Evolutionary conservation across 2,797 vertebrate genomes (phyloP), one percentile per base, ranked within the genome.

Genomic region (Ataeniobius toweri): DNA sequence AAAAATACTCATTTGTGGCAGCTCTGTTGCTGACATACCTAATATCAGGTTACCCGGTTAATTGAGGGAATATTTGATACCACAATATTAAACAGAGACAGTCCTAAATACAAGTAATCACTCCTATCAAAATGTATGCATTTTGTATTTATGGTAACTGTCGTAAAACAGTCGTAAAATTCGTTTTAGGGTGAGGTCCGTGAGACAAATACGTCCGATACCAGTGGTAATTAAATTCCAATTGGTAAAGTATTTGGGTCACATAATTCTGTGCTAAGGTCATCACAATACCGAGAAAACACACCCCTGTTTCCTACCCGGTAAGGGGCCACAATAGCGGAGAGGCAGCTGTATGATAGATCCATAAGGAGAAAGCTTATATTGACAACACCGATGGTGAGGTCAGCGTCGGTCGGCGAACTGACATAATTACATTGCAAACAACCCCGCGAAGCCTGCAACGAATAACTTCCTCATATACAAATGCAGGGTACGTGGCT

Each of bases 251-350:
- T 22, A 73, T 55, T 56, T 48, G 50, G 71, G 77, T 67, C 71
- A 78, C 59, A 73, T 53, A 55, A 74, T 48, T 68, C 28, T 14
- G 51, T 20, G 50, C 56, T 46, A 46, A 48, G 56, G 59, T 91
- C 91, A 90, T 87, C 89, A 83, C 76, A 88, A 88, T 88, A 87
- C 85, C 70, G 79, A 91, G 86, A 89, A 92, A 90, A 82, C 77
- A 86, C 90, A 90, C 90, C 90, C 90, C 68, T 80, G 46, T 63
- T 81, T 85, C 78, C 80, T 78, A 67, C 84, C 83, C 77, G 61
- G 82, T 70, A 80, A 82, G 82, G 20, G 75, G 72, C 31, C 5
- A 3, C 39, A 65, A 24, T 72, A 51, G 71, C 69, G 5, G 55
- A 44, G 58, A 51, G 67, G 53, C 14, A 65, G 46, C 75, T 73